Conservation (phyloP, 2,888 invertebrate genomes). For the Eupithecia vulgata region DNA sequence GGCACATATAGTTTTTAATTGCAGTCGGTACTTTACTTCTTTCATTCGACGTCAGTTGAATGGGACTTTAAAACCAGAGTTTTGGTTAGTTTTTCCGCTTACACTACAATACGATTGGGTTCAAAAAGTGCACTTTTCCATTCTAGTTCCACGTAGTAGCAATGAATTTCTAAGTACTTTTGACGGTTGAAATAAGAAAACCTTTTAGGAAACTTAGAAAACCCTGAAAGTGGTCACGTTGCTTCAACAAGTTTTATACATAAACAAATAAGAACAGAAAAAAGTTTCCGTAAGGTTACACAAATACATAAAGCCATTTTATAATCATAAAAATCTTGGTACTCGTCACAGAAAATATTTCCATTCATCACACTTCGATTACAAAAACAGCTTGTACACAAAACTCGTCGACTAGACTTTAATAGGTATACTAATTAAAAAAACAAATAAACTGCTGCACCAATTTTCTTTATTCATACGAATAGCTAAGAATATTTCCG, state of each 20-base stretch:
- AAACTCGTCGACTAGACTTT: no score
- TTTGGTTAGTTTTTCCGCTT: conserved; percentile 52
- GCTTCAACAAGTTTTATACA: neutral
- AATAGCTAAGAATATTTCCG: no score
- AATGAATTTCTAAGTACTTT: neutral
- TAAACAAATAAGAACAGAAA: neutral
- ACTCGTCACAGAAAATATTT: no score
- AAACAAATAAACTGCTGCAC: no score
- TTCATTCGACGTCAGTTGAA: conserved; percentile 46
- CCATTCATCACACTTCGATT: no score
- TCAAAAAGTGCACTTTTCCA: neutral
- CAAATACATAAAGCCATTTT: no score
- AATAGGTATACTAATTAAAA: no score
- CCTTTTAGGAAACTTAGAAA: neutral
- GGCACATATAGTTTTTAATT: conserved; percentile 49
- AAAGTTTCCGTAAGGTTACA: neutral
- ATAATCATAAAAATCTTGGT: no score
- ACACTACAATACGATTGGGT: neutral
- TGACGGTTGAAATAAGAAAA: neutral
- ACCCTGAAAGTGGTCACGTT: neutral
- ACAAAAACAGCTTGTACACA: no score
- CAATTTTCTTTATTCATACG: no score
- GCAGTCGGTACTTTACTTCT: conserved; percentile 35
- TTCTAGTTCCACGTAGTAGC: neutral
- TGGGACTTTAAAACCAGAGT: conserved; percentile 53